Evolutionary conservation across 92 coral and sea anemone genomes (phyloP), one percentile per base, ranked within the genome.

Genomic region (Montipora capitata): DNA sequence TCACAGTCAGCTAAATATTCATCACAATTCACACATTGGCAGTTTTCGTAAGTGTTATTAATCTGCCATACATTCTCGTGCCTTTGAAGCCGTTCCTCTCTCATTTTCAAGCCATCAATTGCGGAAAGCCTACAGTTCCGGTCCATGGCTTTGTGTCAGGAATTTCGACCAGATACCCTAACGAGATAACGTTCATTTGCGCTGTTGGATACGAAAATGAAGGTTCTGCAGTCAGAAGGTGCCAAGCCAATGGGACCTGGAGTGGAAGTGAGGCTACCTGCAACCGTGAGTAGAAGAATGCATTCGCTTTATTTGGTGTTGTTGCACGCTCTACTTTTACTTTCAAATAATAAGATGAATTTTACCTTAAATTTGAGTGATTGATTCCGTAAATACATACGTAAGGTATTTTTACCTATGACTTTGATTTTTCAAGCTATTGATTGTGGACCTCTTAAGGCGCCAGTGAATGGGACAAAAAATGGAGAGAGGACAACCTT

Each of bases 201-300:
- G 93, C 68, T 15, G 83, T 64, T 48, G 95, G 95, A 38, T 89
- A 84, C 67, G 76, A 79, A 39, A 74, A 80, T 51, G 51, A 84
- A 15, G 95, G 95, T 4, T 67, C 91, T 35, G 51, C 17, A 17
- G 79, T 75, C 5, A 67, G 95, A 80, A 72, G 61, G 15, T 92
- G 95, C 63, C 95, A 89, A 66, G 85, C 91, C 40, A 76, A 88
- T 68, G 93, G 93, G 7, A 85, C 67, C 4, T 92, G 95, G 95
- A 92, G 93, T 85, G 93, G 88, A 16, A 41, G 10, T n/a, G 84
- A 85, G 44, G 78, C 89, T 4, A 43, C 75, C 43, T 92, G 95
- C 68, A 84, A 84, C 68, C 81, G 89, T 85, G 65, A 85, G 85
- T 72, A 13, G 13, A 9, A 8, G 14, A 15, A 1, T 4, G 3